Conservation (phyloP, 2,797 vertebrate species). For the Intellagama lesueurii region DNA sequence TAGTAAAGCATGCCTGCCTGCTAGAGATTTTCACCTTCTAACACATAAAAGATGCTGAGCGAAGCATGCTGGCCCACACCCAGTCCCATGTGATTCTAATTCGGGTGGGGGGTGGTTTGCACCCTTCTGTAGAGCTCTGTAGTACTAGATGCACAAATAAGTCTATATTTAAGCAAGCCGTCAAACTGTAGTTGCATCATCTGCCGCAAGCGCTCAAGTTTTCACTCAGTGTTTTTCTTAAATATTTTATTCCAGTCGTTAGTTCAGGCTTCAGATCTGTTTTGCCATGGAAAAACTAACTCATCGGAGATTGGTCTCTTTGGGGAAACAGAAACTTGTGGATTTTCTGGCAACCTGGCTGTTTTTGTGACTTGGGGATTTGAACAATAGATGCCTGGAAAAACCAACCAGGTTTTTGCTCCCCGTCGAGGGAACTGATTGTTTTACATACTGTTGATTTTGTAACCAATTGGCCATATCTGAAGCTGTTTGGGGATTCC, state of each 20-base stretch:
- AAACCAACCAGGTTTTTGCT: not conserved
- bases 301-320: not conserved
- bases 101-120: not conserved
- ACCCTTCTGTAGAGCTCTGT: not conserved
- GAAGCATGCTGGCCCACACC: not conserved
- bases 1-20: not conserved
- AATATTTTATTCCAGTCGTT: not conserved
- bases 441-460: constrained; percentile 16
- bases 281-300: constrained; percentile 20
- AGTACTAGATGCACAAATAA: not conserved
- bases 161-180: not conserved
- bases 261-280: not conserved
- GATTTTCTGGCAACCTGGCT: constrained; percentile 9
- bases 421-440: not conserved
- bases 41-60: not conserved
- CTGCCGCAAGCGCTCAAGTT: not conserved
- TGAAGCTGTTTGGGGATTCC: constrained; percentile 1
- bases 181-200: not conserved
- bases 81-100: not conserved
- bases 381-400: constrained; percentile 5
- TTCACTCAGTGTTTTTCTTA: not conserved
- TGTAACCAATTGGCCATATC: not conserved
- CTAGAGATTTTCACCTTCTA: not conserved
- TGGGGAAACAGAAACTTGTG: not conserved
- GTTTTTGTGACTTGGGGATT: not conserved